phyloP scores from a whole-genome alignment of 2,888 invertebrate species.

The Alviniconcha strummeri region DNA sequence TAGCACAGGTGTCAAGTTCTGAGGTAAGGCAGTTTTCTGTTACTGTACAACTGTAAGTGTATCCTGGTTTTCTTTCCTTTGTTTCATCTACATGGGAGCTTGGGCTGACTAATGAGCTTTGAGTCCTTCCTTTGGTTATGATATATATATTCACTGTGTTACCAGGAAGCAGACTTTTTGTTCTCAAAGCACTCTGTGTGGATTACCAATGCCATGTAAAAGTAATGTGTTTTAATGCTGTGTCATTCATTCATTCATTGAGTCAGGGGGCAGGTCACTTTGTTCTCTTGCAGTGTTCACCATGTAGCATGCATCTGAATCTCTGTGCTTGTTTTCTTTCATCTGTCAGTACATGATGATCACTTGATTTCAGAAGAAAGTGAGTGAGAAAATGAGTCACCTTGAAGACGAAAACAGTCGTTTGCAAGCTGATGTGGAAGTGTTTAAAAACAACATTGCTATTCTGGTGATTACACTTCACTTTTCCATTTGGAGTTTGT shows the following conservation, averaged over 20 bases:
- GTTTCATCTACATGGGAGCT: background rate
- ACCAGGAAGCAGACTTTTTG: background rate
- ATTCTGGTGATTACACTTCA: conserved; percentile 29
- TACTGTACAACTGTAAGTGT: no score
- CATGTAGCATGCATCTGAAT: no score
- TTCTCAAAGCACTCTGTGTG: background rate
- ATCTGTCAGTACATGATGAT: no score
- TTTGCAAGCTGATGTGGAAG: conserved; percentile 32
- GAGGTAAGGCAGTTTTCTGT: conserved; percentile 3
- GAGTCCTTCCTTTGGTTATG: background rate
- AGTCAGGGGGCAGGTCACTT: no score
- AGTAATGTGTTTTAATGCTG: no score
- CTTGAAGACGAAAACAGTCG: conserved; percentile 28
- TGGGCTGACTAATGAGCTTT: background rate
- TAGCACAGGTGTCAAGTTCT: conserved; percentile 33
- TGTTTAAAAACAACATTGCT: conserved; percentile 36
- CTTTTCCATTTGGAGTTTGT: background rate
- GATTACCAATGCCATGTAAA: no score
- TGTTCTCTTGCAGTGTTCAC: no score
- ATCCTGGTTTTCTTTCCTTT: background rate
- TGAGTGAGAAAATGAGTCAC: conserved; percentile 27
- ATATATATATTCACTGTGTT: background rate
- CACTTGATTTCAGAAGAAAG: conserved; percentile 14
- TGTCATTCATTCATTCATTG: no score
- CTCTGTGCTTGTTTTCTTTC: no score